Percentiles rank a stretch among this genome's conserved stretches.
Evolutionary conservation across 2,797 vertebrate genomes (phyloP).

Genomic region (Mus spretus): DNA sequence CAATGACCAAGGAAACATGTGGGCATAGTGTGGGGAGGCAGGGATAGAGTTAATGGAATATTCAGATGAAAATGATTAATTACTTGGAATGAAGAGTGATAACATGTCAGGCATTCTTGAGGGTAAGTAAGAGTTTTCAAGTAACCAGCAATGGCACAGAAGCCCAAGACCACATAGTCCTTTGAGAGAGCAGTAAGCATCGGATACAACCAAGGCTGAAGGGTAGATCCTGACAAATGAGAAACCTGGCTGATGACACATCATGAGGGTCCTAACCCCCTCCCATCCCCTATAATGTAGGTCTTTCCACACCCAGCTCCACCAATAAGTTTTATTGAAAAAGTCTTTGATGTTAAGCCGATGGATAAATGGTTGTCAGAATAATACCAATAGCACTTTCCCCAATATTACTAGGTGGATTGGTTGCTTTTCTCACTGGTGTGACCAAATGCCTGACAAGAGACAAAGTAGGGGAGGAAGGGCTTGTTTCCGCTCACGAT

Average conservation of each 20-base stretch:
- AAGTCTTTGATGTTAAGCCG: too few relatives aligned
- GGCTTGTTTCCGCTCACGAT: neutral
- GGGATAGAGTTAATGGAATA: neutral
- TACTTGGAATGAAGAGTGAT: neutral
- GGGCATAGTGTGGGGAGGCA: neutral
- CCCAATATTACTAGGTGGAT: neutral
- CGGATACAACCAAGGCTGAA: neutral
- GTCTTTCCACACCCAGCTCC: neutral
- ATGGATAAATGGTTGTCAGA: constrained; percentile 5
- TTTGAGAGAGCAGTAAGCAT: neutral
- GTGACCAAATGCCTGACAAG: neutral
- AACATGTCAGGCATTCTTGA: neutral
- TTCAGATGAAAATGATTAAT: neutral
- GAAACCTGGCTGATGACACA: neutral
- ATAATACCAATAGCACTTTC: constrained; percentile 14
- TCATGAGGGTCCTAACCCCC: fast-evolving
- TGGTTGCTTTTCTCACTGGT: neutral
- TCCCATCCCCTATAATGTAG: too few relatives aligned
- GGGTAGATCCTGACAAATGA: neutral
- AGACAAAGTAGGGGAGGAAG: neutral
- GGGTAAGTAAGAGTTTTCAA: neutral
- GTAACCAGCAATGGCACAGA: neutral
- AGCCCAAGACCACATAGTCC: neutral
- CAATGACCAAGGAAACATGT: neutral
- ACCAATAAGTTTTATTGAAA: too few relatives aligned